Percentiles rank a stretch among this genome's conserved stretches.
phyloP scores from a whole-genome alignment of 2,888 invertebrate species.

The Silvanus unidentatus region DNA sequence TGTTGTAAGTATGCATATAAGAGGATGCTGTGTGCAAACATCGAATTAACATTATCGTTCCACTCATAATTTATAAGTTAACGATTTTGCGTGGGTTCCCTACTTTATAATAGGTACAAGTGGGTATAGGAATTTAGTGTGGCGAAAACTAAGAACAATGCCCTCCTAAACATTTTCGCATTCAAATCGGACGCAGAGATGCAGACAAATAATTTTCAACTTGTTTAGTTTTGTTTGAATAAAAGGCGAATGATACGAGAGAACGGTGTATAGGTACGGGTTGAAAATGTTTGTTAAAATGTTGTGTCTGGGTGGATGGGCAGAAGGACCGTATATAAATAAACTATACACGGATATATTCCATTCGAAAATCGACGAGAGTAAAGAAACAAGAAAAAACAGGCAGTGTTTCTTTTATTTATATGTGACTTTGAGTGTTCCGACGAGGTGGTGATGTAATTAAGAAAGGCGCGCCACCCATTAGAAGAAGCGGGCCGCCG shows the following conservation, averaged over 20 bases:
- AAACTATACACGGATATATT: too few relatives aligned
- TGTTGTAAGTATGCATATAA: too few relatives aligned
- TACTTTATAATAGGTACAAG: too few relatives aligned
- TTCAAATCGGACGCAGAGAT: slow-evolving; percentile 22
- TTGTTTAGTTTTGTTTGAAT: slow-evolving; percentile 32
- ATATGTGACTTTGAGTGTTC: slow-evolving; percentile 43
- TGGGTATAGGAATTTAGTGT: slow-evolving; percentile 6
- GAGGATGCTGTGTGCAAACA: too few relatives aligned
- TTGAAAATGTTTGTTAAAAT: too few relatives aligned
- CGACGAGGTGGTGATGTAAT: slow-evolving; percentile 46
- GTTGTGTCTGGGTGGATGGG: too few relatives aligned
- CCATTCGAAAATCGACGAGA: too few relatives aligned
- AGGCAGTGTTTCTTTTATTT: slow-evolving; percentile 44
- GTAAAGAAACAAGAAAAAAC: slow-evolving; percentile 28
- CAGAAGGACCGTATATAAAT: too few relatives aligned
- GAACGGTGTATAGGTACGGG: neutral
- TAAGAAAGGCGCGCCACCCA: slow-evolving; percentile 46
- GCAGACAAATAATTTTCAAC: slow-evolving; percentile 38
- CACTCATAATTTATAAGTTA: too few relatives aligned
- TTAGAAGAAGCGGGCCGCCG: slow-evolving; percentile 42
- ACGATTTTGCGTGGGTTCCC: too few relatives aligned
- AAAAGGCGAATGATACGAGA: slow-evolving; percentile 12
- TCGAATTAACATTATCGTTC: neutral
- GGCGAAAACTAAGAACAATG: slow-evolving; percentile 21
- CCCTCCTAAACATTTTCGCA: slow-evolving; percentile 21